These are phyloP conservation scores for Capromys pilorides DNA, from an alignment of 2,797 vertebrate species.

Conservation along the genomic window DNA sequence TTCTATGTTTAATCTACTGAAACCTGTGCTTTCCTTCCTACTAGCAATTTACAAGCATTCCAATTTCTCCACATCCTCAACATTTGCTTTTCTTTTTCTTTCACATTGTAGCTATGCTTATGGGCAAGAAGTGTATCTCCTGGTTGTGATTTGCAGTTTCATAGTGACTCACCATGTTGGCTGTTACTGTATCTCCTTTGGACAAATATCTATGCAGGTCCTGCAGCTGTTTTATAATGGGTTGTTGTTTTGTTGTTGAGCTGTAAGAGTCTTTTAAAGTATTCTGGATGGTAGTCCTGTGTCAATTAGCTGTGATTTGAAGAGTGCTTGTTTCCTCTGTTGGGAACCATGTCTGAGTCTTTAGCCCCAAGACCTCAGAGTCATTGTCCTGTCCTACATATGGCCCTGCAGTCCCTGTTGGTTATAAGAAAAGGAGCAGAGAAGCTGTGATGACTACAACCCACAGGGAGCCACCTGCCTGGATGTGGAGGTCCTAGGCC, in stretches of 20 bases:
- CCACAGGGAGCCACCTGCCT: neutral
- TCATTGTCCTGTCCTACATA: neutral
- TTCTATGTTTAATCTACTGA: neutral
- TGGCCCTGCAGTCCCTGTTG: neutral
- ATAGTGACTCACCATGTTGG: neutral
- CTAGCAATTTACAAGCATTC: rapidly evolving
- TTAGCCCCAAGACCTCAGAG: neutral
- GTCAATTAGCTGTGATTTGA: neutral
- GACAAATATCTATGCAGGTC: neutral
- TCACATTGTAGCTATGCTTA: neutral
- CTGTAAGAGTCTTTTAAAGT: neutral
- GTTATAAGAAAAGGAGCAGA: neutral
- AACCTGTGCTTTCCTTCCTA: too few species aligned
- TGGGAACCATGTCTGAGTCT: neutral
- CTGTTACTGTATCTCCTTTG: neutral
- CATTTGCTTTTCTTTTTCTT: neutral
- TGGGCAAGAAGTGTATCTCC: neutral
- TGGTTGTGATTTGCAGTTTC: neutral
- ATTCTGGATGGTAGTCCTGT: neutral
- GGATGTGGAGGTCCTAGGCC: neutral
- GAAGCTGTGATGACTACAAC: neutral
- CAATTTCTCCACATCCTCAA: neutral
- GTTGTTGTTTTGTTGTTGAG: neutral
- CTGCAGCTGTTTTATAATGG: neutral
- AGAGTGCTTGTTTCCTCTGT: neutral